Conservation (phyloP, 2,888 invertebrate genomes). For the Parthenolecanium corni region DNA sequence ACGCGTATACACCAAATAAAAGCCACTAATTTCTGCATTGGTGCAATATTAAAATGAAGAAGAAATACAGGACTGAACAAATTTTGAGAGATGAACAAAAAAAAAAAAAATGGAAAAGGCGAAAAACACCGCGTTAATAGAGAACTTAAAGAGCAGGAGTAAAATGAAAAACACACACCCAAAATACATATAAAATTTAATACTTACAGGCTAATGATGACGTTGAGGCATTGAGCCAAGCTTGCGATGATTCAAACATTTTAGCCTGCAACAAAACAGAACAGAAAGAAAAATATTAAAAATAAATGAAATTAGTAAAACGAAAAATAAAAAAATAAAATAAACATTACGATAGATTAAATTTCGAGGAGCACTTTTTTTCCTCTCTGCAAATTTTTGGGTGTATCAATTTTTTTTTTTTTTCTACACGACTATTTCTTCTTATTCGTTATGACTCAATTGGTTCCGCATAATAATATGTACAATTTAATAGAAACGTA, state of each 20-base stretch:
- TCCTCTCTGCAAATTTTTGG: conserved; percentile 7
- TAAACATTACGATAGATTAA: not conserved
- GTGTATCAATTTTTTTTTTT: not conserved
- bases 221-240: conserved; percentile 82
- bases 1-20: no score
- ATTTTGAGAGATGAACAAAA: no score
- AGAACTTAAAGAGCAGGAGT: conserved; percentile 32
- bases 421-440: conserved; percentile 2
- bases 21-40: no score
- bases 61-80: not conserved
- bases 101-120: not conserved
- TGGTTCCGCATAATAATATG: no score
- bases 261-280: conserved; percentile 64
- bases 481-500: no score
- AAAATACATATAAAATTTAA: not conserved
- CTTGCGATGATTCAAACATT: conserved; percentile 81
- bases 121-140: conserved; percentile 16
- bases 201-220: conserved; percentile 83
- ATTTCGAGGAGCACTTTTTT: conserved; percentile 7
- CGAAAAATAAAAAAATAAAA: conserved; percentile 1
- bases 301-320: not conserved
- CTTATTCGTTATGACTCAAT: not conserved
- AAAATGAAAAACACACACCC: not conserved
- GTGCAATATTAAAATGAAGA: no score
- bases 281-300: conserved; percentile 31